Percentiles rank a stretch among this genome's conserved stretches.
phyloP scores from a whole-genome alignment of 2,888 invertebrate species.

The Dyspetes luteomarginatus region DNA sequence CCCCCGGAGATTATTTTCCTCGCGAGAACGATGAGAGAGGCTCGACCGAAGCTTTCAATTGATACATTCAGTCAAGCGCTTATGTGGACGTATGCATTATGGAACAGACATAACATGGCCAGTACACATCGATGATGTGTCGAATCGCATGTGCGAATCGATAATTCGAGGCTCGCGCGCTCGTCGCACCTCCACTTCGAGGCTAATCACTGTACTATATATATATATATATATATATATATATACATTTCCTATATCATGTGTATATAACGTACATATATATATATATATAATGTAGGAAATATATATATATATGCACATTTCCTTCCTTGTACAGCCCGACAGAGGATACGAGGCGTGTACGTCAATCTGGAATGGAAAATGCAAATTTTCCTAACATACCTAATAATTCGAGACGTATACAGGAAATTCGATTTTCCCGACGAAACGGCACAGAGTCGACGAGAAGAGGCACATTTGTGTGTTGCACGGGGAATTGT shows the following conservation, averaged over 20 bases:
- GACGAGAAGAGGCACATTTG: conserved; percentile 5
- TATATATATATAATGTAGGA: too few relatives aligned
- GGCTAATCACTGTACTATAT: conserved; percentile 8
- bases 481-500: neutral
- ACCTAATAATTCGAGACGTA: conserved; percentile 50
- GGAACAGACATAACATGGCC: conserved; percentile 33
- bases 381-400: conserved; percentile 45
- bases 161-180: conserved; percentile 51
- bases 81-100: conserved; percentile 12
- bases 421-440: conserved; percentile 44
- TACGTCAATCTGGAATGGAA: conserved; percentile 17
- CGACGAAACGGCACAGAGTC: neutral
- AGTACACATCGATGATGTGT: conserved; percentile 48
- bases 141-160: conserved; percentile 58
- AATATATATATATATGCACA: too few relatives aligned
- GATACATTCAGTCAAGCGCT: neutral
- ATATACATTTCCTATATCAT: neutral
- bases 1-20: neutral
- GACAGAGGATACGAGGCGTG: neutral
- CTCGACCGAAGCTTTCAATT: neutral
- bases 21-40: neutral
- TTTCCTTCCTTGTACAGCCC: neutral
- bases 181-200: conserved; percentile 24
- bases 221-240: neutral
- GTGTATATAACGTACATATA: neutral